Base-by-base conservation (phyloP, 2,797 vertebrate genomes). In the Apogon hyalosoma region DNA sequence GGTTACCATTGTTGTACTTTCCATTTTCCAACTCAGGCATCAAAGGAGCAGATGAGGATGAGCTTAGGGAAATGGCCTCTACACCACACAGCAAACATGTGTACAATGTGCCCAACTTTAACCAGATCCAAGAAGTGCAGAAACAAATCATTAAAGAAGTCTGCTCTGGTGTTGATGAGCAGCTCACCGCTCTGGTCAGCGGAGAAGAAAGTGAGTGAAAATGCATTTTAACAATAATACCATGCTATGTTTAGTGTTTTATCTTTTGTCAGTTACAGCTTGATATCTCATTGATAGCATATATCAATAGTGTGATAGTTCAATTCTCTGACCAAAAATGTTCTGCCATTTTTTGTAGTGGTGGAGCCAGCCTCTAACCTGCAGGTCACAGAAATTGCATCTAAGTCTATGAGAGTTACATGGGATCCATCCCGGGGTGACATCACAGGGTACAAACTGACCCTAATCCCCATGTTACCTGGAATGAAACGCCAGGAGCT, bases 11-110 rank as follows among this genome's bases (percentile, higher is more conserved):
- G 57, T 49, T 63, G 9, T 53, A 9, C 15, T 38, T 48, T 19
- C 64, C 42, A 43, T 88, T 86, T 79, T 74, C 64, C 73, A 71
- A n/a, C 83, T 62, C 82, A 99, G 98, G 98, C 86, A 98, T 99
- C 89, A 99, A 98, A 93, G 97, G 96, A 89, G 98, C 97, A 82
- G 98, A 99, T 93, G 97, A 97, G 72, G 97, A 97, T 79, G 98
- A 99, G 79, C 93, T 99, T 42, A 97, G 90, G 83, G 92, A 96
- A 86, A 99, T 99, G n/a, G 97, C 97, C 48, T 99, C 98, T 69
- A 89, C 90, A n/a, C 97, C 97, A 53, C 93, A 97, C 61, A 83
- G 90, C 86, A 97, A 92, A 61, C 98, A 99, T 46, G 95, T 99
- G 40, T 99, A 97, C 92, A 99, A 96, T 1, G 97, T 99, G 67